Evolutionary conservation across 2,888 invertebrate species (phyloP), one percentile per base, ranked within the genome.

Genomic region (Andricus quercusramuli): DNA sequence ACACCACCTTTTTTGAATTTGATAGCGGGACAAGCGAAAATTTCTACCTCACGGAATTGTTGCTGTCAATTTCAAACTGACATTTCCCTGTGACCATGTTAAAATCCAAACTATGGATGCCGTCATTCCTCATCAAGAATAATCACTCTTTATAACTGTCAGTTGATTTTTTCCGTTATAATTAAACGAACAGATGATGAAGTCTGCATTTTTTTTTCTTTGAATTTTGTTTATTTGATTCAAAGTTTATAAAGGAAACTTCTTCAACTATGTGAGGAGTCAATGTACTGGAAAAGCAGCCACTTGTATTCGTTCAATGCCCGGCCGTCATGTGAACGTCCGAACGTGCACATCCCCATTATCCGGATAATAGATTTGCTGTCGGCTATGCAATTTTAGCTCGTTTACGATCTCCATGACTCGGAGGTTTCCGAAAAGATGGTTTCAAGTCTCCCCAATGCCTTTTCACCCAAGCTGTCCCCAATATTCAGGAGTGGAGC

Each of bases 331-430:
- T 70, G 51, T 51, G 47, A 70, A 68, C 47, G 68, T 44, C 17
- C 44, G 17, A 68, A 68, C 68, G 68, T 68, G 68, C 70, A 51
- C 29, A 70, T 70, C 70, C 70, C 70, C 29, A 70, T 70, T 70
- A 70, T 51, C 20, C 47, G 70, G 70, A 70, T 70, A 70, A 70
- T 70, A 70, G 70, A 70, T 70, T 51, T 51, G 47, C 70, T 70
- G 70, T 51, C 70, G 70, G 47, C 70, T 70, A 70, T 70, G 70
- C 47, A 70, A 70, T 51, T 70, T 51, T 20, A 70, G 29, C 47
- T 70, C 47, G 29, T 51, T 70, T 70, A 70, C 51, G 47, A 70
- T 70, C 70, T 70, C 29, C 47, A 51, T 8, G 29, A 29, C 29
- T 51, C 25, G 29, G 47, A 70, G 20, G 47, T 70, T 70, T 70